A percentile compares a stretch with the other conserved stretches of the same genome.
Conservation (phyloP, 2,797 vertebrate species). For the Premnoplex brunnescens region DNA sequence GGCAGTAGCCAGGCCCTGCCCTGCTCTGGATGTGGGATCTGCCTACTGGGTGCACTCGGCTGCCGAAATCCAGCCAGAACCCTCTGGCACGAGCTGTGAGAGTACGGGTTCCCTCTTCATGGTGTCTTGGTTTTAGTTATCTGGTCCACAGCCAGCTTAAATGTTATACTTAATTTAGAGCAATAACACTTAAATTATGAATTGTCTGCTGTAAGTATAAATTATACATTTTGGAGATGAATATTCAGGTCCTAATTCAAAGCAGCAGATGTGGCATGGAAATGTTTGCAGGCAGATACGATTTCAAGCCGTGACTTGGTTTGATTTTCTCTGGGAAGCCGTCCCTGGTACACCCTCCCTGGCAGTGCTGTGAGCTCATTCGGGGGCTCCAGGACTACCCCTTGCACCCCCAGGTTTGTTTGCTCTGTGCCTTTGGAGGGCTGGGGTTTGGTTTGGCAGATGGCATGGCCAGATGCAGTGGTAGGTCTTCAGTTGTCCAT, state of each 20-base stretch:
- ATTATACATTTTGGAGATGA: slow-evolving; percentile 60
- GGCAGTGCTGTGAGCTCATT: accelerated
- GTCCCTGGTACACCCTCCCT: not conserved
- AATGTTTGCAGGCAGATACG: not conserved
- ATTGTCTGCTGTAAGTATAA: slow-evolving; percentile 64
- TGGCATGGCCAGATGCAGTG: accelerated
- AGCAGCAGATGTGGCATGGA: slow-evolving; percentile 62
- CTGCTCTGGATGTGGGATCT: not conserved
- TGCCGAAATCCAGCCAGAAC: accelerated
- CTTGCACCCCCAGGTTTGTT: accelerated
- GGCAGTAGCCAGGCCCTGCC: not conserved
- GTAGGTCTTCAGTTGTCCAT: accelerated
- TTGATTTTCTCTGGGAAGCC: slow-evolving; percentile 1
- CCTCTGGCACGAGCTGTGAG: accelerated
- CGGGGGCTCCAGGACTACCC: not conserved
- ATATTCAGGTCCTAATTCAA: slow-evolving; percentile 60
- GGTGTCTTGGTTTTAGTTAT: slow-evolving; percentile 29
- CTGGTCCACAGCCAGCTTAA: slow-evolving; percentile 47
- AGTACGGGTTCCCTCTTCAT: not conserved
- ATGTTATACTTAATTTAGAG: slow-evolving; percentile 65
- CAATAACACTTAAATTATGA: slow-evolving; percentile 72
- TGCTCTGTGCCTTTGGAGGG: not conserved
- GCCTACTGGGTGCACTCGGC: accelerated
- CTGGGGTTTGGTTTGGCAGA: not conserved
- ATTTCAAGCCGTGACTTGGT: not conserved